These are phyloP conservation scores for Agapornis canus DNA, from an alignment of 2,797 vertebrate genomes.

Conservation along the genomic window DNA sequence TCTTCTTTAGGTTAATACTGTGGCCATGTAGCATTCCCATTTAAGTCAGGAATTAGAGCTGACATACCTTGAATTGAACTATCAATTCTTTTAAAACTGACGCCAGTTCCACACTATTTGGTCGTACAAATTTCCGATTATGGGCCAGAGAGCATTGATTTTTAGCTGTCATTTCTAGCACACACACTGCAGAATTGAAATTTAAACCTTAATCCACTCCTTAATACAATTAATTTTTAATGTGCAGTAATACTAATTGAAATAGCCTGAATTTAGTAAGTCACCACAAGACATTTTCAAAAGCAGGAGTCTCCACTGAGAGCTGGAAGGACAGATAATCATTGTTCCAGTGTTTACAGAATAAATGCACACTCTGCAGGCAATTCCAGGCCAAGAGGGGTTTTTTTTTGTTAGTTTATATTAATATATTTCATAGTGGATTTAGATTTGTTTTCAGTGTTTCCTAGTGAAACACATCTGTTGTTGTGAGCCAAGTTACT, in stretches of 20 bases:
- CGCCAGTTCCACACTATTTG: constrained; percentile 47
- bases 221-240: constrained; percentile 97
- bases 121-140: constrained; percentile 67
- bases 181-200: constrained; percentile 82
- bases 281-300: constrained; percentile 88
- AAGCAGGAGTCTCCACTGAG: constrained; percentile 86
- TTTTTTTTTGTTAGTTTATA: constrained; percentile 52
- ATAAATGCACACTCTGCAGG: constrained; percentile 77
- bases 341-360: constrained; percentile 83
- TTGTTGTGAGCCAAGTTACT: not conserved
- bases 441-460: constrained; percentile 26
- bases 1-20: constrained; percentile 18
- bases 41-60: constrained; percentile 64
- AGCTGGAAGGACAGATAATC: constrained; percentile 89
- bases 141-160: constrained; percentile 81
- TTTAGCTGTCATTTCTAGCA: constrained; percentile 86
- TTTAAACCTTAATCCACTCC: constrained; percentile 91
- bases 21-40: constrained; percentile 27
- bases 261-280: constrained; percentile 89
- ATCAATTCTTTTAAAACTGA: constrained; percentile 74
- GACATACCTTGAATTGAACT: constrained; percentile 70
- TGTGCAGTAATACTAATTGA: constrained; percentile 98
- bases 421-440: constrained; percentile 47
- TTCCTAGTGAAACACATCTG: not conserved
- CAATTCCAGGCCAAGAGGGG: constrained; percentile 43